Evolutionary conservation across 2,797 vertebrate genomes (phyloP), one percentile per base, ranked within the genome.

Genomic region (Erithacus rubecula): DNA sequence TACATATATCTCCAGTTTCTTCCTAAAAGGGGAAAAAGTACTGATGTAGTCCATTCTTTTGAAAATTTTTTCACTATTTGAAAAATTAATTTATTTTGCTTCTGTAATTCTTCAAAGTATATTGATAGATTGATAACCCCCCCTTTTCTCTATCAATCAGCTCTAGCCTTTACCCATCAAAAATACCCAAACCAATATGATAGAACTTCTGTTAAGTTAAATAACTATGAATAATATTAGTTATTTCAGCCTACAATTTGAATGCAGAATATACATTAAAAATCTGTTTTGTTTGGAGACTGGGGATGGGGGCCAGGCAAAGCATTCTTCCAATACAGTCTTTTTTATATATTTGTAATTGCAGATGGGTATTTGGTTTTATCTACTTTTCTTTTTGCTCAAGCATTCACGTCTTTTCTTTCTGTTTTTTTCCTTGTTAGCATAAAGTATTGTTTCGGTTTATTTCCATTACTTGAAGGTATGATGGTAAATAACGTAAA

Each of bases 381-480:
- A 74, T 39, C 15, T 41, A 21, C 56, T 79, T 47, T 71, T 36
- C 7, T 9, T 69, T 82, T 71, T 93, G 12, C 21, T n/a, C 21
- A 46, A 30, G 7, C 5, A 64, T 39, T 4, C 0, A 0, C 4
- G 3, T 37, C 22, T 3, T 34, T 83, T 58, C 21, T 46, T 63
- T 24, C 17, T 36, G 7, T 0, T 60, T 53, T 27, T 58, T 4
- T 11, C 52, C 12, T 26, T 26, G 3, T 43, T 83, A 74, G 15
- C 12, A 27, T 4, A 39, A 22, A 44, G 5, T 13, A 22, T 34
- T 67, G 1, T 51, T 92, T 63, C 18, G 15, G 21, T 70, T 86
- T 53, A 8, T 65, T 92, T 67, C 30, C 12, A 8, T 47, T 6
- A 7, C 7, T 49, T 74, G 22, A 79, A 82, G 23, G 1, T 47